phyloP scores from a whole-genome alignment of 2,797 vertebrate species.

The Amblyraja radiata region DNA sequence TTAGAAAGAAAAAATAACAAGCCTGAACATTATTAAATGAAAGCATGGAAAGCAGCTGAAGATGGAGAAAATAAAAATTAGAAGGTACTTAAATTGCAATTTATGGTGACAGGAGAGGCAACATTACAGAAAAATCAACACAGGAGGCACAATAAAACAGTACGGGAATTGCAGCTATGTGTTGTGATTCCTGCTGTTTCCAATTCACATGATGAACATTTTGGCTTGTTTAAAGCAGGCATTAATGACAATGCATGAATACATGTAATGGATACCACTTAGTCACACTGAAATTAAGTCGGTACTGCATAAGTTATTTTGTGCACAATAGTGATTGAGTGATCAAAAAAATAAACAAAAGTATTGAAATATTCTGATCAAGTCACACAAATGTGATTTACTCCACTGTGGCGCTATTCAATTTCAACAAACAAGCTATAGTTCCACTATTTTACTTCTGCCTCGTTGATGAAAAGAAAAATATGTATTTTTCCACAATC shows the following conservation, averaged over 20 bases:
- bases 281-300: conserved; percentile 16
- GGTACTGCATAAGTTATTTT: neutral
- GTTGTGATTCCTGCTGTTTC: conserved; percentile 26
- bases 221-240: neutral
- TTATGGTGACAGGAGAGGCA: neutral
- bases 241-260: neutral
- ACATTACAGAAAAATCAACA: neutral
- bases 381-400: neutral
- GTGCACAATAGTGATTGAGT: neutral
- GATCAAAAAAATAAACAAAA: neutral
- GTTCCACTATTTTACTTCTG: too few species aligned
- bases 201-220: conserved; percentile 31
- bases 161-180: neutral
- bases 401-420: neutral
- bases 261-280: neutral
- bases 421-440: too few species aligned
- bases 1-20: neutral
- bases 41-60: neutral
- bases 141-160: neutral
- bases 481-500: too few species aligned
- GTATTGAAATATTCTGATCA: neutral
- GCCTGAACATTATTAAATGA: neutral
- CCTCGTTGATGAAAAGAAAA: too few species aligned
- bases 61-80: conserved; percentile 9
- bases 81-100: neutral